Evolutionary conservation across 2,113 vertebrate species (phyloP), one percentile per base, ranked within the genome.

Genomic region (Paradisaea rubra): DNA sequence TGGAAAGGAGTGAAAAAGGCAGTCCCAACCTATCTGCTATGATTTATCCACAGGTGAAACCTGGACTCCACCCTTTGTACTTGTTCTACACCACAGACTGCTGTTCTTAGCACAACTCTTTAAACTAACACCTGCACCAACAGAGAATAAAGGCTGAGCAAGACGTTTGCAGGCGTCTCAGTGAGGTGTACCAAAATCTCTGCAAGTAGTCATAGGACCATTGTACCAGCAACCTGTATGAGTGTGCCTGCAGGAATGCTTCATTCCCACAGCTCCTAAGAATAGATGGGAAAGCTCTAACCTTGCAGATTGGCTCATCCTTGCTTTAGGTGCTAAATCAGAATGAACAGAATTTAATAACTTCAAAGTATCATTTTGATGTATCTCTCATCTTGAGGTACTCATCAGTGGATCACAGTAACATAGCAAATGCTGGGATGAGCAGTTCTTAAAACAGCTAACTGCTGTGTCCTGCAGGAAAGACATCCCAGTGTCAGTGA

Each of bases 1-100:
- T 86, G 80, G 77, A 94, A 95, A 95, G 39, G 56, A 96, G 23
- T 64, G 31, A 74, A 80, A 92, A 90, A 82, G 18, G 10, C 66
- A 89, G 21, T 39, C 42, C 49, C 73, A 60, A 23, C 19, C 39
- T 74, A 3, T 17, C 7, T 27, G 13, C 31, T 81, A 78, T 86
- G 76, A 73, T 81, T 91, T 76, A 66, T 30, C 23, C 53, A 35
- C 65, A 81, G 44, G 73, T 93, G 92, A 92, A 87, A 90, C 60
- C 50, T 70, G 44, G 56, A 37, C 69, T 90, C 60, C 72, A 86
- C 41, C 49, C 52, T 76, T 80, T 81, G 52, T 68, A 18, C 25
- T 83, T 74, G 5, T 61, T 81, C 72, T 86, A 22, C 16, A 56
- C 56, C 44, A 64, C 71, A 89, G 68, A 23, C 49, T 91, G 60